A percentile compares a stretch with the other conserved stretches of the same genome.
These are phyloP conservation scores for Amphipyra tragopoginis DNA, from an alignment of 2,888 invertebrate species.

Conservation along the genomic window DNA sequence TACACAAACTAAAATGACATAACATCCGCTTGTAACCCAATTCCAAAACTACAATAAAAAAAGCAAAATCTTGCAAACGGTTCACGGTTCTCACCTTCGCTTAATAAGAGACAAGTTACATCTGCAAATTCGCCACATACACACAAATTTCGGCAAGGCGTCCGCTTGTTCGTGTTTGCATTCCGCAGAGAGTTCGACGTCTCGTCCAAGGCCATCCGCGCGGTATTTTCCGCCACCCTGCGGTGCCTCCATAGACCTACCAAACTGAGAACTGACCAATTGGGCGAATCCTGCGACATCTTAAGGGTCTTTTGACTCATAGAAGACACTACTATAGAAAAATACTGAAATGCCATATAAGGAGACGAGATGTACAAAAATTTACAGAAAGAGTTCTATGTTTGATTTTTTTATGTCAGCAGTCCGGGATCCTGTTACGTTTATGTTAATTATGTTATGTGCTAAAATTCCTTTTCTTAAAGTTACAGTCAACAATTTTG, in stretches of 20 bases:
- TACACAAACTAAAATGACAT: conserved; percentile 13
- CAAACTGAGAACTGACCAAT: conserved; percentile 61
- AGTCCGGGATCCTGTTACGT: conserved; percentile 3
- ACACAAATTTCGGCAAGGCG: conserved; percentile 78
- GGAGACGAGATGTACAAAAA: too few species aligned
- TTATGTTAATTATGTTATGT: conserved; percentile 6
- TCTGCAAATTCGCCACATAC: conserved; percentile 58
- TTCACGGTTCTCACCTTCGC: conserved; percentile 35
- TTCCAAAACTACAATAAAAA: conserved; percentile 18
- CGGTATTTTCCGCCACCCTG: conserved; percentile 63
- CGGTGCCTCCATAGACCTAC: conserved; percentile 74
- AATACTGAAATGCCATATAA: background rate
- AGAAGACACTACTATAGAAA: background rate
- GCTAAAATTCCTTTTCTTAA: conserved; percentile 13
- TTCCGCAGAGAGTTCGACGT: conserved; percentile 83
- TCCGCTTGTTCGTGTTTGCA: conserved; percentile 79
- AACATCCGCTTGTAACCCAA: conserved; percentile 41
- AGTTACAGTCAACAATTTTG: background rate
- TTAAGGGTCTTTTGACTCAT: conserved; percentile 2
- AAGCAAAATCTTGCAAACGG: background rate
- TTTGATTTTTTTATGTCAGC: conserved; percentile 5
- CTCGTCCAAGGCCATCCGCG: conserved; percentile 78
- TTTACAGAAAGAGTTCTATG: background rate
- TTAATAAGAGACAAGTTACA: conserved; percentile 31
- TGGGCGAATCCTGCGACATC: conserved; percentile 36